These are phyloP conservation scores for Bovichtus diacanthus DNA, from an alignment of 2,797 vertebrate species.

Conservation along the genomic window DNA sequence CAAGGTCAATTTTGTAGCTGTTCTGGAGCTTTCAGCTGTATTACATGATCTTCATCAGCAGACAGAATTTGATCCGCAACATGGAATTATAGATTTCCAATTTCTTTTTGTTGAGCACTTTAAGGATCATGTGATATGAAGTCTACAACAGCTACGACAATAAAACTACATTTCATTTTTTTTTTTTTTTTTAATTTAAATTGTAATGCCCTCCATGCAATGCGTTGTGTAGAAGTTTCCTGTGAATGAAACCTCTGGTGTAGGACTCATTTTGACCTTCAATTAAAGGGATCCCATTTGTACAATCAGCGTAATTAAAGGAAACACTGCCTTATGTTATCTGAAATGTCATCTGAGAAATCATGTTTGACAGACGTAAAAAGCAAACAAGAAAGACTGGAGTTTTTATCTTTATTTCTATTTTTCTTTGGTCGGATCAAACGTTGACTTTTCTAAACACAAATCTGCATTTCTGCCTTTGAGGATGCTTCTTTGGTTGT, in stretches of 20 bases:
- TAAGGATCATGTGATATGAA: background rate
- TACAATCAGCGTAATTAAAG: conserved; percentile 21
- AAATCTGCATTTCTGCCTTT: conserved; percentile 33
- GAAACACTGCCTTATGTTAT: background rate
- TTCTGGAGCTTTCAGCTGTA: background rate
- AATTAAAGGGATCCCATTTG: conserved; percentile 31
- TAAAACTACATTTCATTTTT: too few relatives aligned
- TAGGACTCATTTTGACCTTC: conserved; percentile 41
- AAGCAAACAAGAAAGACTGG: background rate
- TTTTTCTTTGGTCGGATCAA: conserved; percentile 17
- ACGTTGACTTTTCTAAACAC: conserved; percentile 10
- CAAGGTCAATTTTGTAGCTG: background rate
- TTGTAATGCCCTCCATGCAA: background rate
- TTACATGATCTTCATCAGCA: background rate
- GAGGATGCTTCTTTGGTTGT: conserved; percentile 11
- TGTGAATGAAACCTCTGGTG: conserved; percentile 22
- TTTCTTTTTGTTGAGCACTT: background rate
- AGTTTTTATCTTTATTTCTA: background rate
- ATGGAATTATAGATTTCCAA: background rate
- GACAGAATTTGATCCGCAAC: background rate
- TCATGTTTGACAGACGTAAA: conserved; percentile 17
- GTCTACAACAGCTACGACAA: background rate
- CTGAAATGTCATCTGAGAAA: conserved; percentile 26
- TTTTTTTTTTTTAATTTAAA: too few relatives aligned
- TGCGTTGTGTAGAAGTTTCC: conserved; percentile 21